phyloP scores from a whole-genome alignment of 2,797 vertebrate genomes.

The Coreius guichenoti region DNA sequence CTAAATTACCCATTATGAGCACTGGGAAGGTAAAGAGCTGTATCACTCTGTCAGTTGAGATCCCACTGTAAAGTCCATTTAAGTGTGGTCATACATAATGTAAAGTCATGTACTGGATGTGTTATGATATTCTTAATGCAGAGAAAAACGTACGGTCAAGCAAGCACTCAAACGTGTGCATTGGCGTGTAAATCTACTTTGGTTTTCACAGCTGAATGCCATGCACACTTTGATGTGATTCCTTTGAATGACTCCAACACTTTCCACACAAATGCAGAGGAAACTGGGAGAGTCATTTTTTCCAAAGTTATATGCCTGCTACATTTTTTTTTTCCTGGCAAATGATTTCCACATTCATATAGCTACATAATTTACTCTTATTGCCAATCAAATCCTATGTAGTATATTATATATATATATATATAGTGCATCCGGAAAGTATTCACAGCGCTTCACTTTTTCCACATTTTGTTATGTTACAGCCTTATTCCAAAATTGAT shows the following conservation, averaged over 20 bases:
- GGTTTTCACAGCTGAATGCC: slow-evolving; percentile 50
- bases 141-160: slow-evolving; percentile 1
- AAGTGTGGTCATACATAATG: slow-evolving; percentile 28
- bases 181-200: slow-evolving; percentile 26
- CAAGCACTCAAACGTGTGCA: neutral
- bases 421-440: no score
- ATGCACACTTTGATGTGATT: slow-evolving; percentile 55
- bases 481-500: no score
- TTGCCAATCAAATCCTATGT: neutral
- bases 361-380: neutral
- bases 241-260: slow-evolving; percentile 40
- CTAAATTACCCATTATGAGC: slow-evolving; percentile 21
- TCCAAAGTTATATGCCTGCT: slow-evolving; percentile 1
- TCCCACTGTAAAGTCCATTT: slow-evolving; percentile 12
- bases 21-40: slow-evolving; percentile 8
- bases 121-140: slow-evolving; percentile 18
- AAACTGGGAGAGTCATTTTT: slow-evolving; percentile 1
- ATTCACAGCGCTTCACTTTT: no score
- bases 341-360: neutral
- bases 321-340: neutral
- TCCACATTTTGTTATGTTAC: no score
- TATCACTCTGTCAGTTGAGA: neutral
- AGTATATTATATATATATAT: neutral
- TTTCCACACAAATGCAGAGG: slow-evolving; percentile 20
- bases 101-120: slow-evolving; percentile 15